These are phyloP conservation scores for Notarius lentiginosus DNA, from an alignment of 2,113 vertebrate species.

Conservation along the genomic window DNA sequence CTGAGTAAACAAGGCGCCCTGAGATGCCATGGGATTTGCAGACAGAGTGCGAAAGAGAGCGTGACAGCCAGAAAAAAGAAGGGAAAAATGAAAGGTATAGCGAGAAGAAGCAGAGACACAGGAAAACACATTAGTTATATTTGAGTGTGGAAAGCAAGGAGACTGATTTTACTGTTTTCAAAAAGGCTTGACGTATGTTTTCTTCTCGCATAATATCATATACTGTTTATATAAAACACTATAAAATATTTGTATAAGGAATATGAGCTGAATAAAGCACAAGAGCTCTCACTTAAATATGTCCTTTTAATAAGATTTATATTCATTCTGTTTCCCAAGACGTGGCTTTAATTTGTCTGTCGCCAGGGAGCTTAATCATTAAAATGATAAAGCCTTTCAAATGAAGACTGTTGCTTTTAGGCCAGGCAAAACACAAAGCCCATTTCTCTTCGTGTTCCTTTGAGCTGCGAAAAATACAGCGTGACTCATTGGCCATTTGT, in stretches of 20 bases:
- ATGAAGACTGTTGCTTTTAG: constrained; percentile 46
- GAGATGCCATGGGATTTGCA: constrained; percentile 49
- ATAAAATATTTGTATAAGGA: constrained; percentile 35
- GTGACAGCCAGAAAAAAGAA: not conserved
- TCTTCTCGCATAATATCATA: not conserved
- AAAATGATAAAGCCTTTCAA: constrained; percentile 50
- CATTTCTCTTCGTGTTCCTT: constrained; percentile 44
- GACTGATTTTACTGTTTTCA: constrained; percentile 24
- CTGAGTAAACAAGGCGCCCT: constrained; percentile 59
- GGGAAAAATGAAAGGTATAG: not conserved
- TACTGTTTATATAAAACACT: not conserved
- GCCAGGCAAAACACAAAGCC: constrained; percentile 52
- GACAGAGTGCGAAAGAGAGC: constrained; percentile 38
- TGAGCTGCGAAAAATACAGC: constrained; percentile 20
- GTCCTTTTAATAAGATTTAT: constrained; percentile 49
- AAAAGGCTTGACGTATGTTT: constrained; percentile 54
- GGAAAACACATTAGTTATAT: not conserved
- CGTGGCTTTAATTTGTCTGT: constrained; percentile 51
- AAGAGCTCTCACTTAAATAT: constrained; percentile 36
- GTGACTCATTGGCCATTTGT: constrained; percentile 41
- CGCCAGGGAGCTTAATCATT: constrained; percentile 50
- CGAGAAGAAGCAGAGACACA: constrained; percentile 39
- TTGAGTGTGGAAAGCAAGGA: constrained; percentile 29
- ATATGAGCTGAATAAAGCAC: constrained; percentile 30
- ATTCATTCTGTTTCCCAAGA: constrained; percentile 48